These are phyloP conservation scores for Spodoptera exigua DNA, from an alignment of 2,888 invertebrate genomes.

Conservation along the genomic window DNA sequence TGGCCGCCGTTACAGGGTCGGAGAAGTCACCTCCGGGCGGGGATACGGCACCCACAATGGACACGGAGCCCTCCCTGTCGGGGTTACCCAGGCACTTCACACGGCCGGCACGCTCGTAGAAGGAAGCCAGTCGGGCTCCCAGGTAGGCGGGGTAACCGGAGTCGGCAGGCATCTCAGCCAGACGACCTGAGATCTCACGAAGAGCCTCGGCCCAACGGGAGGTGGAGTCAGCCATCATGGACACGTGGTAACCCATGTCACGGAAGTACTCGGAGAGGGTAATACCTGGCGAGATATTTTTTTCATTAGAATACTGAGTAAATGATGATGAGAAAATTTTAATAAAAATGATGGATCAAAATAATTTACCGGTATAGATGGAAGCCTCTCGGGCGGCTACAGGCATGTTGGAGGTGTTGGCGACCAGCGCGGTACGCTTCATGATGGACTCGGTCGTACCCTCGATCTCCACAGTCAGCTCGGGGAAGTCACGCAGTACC, in stretches of 20 bases:
- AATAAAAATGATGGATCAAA: not conserved
- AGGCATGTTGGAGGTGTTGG: constrained; percentile 99
- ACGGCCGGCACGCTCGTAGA: constrained; percentile 99
- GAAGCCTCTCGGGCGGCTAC: constrained; percentile 99
- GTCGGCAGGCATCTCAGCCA: constrained; percentile 99
- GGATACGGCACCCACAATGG: constrained; percentile 99
- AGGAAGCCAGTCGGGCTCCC: constrained; percentile 99
- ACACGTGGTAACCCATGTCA: constrained; percentile 99
- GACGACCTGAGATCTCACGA: constrained; percentile 99
- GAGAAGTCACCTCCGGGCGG: constrained; percentile 99
- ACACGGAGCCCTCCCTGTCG: constrained; percentile 99
- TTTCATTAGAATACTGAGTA: not conserved
- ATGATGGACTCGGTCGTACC: constrained; percentile 99
- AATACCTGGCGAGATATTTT: constrained; percentile 92
- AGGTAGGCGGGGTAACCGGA: constrained; percentile 99
- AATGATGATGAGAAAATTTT: not conserved
- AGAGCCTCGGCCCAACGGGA: constrained; percentile 99
- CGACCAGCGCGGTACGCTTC: constrained; percentile 99
- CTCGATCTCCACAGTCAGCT: constrained; percentile 98
- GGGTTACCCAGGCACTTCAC: constrained; percentile 99
- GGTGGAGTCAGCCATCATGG: constrained; percentile 99
- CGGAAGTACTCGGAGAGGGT: constrained; percentile 99
- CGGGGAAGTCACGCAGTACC: constrained; percentile 99
- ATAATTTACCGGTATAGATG: constrained; percentile 96
- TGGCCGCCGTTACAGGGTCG: constrained; percentile 99